Base-by-base conservation (phyloP, 2,888 invertebrate species). In the Alloplasta piceator region DNA sequence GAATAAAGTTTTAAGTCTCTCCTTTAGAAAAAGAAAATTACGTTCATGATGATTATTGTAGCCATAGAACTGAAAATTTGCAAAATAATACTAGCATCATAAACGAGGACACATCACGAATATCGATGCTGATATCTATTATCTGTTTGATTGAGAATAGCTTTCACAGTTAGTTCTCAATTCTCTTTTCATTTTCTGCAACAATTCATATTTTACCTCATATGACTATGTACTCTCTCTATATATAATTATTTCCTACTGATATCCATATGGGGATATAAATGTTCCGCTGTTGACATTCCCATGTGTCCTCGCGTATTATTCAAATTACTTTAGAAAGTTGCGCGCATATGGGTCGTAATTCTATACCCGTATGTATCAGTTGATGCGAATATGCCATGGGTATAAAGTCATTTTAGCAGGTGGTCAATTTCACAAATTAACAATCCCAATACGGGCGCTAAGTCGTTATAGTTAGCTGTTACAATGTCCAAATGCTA, bases 341-440 rank as follows among this genome's bases (percentile, higher is more conserved):
- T 77, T 74, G 74, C 77, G 26, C 14, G 70, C 14, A 66, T 60
- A 52, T 73, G 56, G 60, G 43, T 39, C 36, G 39, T 64, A 56
- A 36, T 10, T 39, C 16, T 9, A 14, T 63, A 14, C 26, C 50
- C 63, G 9, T 26, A 66, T 26, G 26, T 68, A 41, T 14, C 48
- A 75, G 12, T 36, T 52, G 26, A 58, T 50, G 38, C 38, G 46
- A 38, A 46, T 6, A 50, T n/a, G 12, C 26, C 26, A 41, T 72
- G 48, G 48, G 46, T 74, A 61, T 60, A 70, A 61, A 73, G 67
- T 75, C 71, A 83, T 84, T 83, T 76, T 52, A 56, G 66, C 68
- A 75, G 83, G 67, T 79, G 79, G 75, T 81, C 79, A 81, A 82
- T 80, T 81, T 70, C 16, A 56, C 75, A 75, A 80, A 84, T 84